A percentile compares a stretch with the other conserved stretches of the same genome.
Evolutionary conservation across 1,140 invertebrate genomes (phyloP).

Genomic region (Bombus superbus): DNA sequence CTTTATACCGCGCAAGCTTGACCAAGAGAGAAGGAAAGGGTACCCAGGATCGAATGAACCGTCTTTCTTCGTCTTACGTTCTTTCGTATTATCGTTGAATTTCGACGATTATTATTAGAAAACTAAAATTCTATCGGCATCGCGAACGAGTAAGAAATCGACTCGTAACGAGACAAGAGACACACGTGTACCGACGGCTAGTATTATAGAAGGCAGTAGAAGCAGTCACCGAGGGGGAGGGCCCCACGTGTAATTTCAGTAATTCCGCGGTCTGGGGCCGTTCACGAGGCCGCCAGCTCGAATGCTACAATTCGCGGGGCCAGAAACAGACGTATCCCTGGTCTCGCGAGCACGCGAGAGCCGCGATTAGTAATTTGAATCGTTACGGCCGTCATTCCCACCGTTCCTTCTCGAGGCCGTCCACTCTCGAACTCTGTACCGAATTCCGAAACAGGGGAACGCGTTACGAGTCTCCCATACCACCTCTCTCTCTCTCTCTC

Average conservation of each 20-base stretch:
- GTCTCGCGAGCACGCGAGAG: conserved; percentile 49
- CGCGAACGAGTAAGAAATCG: not conserved
- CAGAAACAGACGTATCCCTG: not conserved
- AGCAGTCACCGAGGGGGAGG: not conserved
- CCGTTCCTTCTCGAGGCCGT: conserved; percentile 34
- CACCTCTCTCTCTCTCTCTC: not conserved
- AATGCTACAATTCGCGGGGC: conserved; percentile 1
- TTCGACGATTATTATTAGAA: not conserved
- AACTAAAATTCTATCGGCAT: not conserved
- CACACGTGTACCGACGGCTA: not conserved
- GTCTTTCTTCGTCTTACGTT: not conserved
- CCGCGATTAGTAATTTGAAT: conserved; percentile 64
- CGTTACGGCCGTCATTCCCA: conserved; percentile 64
- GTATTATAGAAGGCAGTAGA: not conserved
- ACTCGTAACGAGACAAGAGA: conserved; percentile 1
- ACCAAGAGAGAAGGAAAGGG: not conserved
- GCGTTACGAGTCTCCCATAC: conserved; percentile 1
- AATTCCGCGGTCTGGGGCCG: conserved; percentile 8
- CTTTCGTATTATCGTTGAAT: not conserved
- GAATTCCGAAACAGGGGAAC: conserved; percentile 25
- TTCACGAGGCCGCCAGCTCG: not conserved
- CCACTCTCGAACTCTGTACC: conserved; percentile 13
- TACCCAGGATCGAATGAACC: not conserved
- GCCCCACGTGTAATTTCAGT: conserved; percentile 3
- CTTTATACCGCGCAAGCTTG: not conserved